phyloP scores from a whole-genome alignment of 1,140 invertebrate species.

The Drosophila sturtevanti region DNA sequence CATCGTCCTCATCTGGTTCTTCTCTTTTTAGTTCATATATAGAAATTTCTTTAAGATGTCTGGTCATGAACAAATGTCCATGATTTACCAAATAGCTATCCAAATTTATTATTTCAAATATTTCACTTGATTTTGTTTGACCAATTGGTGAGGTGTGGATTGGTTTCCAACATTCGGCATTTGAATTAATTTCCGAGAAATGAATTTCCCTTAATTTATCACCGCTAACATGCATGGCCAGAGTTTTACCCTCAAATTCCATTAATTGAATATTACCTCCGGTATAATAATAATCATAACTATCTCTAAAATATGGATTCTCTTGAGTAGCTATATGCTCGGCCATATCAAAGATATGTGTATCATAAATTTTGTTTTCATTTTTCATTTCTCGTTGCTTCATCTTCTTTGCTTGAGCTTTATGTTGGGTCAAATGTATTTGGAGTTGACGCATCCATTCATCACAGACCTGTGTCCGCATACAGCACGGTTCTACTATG shows the following conservation, averaged over 20 bases:
- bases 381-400: conserved; percentile 50
- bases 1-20: not conserved
- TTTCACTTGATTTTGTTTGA: conserved; percentile 40
- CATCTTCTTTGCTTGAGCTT: not conserved
- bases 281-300: conserved; percentile 69
- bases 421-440: not conserved
- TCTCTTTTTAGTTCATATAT: conserved; percentile 48
- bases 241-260: not conserved
- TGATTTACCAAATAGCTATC: conserved; percentile 29
- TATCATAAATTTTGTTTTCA: conserved; percentile 16
- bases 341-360: conserved; percentile 44
- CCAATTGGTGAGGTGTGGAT: conserved; percentile 21
- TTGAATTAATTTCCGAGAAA: conserved; percentile 39
- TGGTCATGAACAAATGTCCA: conserved; percentile 42
- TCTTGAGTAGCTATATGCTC: conserved; percentile 60
- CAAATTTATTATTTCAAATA: conserved; percentile 50
- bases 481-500: conserved; percentile 41
- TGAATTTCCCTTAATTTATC: conserved; percentile 33
- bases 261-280: conserved; percentile 53
- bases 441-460: conserved; percentile 28
- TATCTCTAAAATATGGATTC: conserved; percentile 54
- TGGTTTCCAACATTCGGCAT: conserved; percentile 42
- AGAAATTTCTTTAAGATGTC: conserved; percentile 46
- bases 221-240: conserved; percentile 57
- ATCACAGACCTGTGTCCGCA: conserved; percentile 17